Evolutionary conservation across 2,888 invertebrate genomes (phyloP).

Genomic region (Torymus tubicola): DNA sequence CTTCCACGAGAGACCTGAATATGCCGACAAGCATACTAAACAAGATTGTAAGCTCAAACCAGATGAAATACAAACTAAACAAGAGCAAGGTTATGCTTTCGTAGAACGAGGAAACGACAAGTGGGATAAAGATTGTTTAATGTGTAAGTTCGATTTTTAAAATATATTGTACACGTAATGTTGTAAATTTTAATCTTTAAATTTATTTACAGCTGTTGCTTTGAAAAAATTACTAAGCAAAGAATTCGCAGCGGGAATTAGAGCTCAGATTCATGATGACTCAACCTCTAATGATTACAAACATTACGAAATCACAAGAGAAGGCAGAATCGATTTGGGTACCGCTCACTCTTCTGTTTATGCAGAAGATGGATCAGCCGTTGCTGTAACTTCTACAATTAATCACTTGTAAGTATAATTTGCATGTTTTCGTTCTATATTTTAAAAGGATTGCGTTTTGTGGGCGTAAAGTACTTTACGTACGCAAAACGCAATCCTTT

Average conservation of each 20-base stretch:
- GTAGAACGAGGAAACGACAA: not conserved
- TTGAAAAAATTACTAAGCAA: slow-evolving; percentile 15
- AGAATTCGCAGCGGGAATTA: slow-evolving; percentile 79
- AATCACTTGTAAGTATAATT: slow-evolving; percentile 84
- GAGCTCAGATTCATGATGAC: slow-evolving; percentile 77
- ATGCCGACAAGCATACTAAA: slow-evolving; percentile 69
- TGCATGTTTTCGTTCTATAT: not conserved
- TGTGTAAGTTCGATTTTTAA: slow-evolving; percentile 11
- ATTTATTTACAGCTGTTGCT: slow-evolving; percentile 6
- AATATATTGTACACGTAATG: not conserved
- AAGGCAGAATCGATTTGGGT: slow-evolving; percentile 84
- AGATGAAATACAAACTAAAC: not conserved
- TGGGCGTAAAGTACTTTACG: too few species aligned
- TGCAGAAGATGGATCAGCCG: slow-evolving; percentile 91
- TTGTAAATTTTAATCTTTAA: too few species aligned
- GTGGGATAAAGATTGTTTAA: slow-evolving; percentile 43
- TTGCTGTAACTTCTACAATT: slow-evolving; percentile 92
- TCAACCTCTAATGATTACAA: slow-evolving; percentile 82
- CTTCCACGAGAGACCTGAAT: slow-evolving; percentile 73
- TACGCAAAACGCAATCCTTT: too few species aligned
- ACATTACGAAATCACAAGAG: slow-evolving; percentile 81
- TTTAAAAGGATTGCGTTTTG: too few species aligned
- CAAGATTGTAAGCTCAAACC: slow-evolving; percentile 1
- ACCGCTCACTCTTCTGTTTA: slow-evolving; percentile 92
- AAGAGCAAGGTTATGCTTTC: not conserved